phyloP scores from a whole-genome alignment of 2,797 vertebrate genomes.

The Tolypeutes matacus region DNA sequence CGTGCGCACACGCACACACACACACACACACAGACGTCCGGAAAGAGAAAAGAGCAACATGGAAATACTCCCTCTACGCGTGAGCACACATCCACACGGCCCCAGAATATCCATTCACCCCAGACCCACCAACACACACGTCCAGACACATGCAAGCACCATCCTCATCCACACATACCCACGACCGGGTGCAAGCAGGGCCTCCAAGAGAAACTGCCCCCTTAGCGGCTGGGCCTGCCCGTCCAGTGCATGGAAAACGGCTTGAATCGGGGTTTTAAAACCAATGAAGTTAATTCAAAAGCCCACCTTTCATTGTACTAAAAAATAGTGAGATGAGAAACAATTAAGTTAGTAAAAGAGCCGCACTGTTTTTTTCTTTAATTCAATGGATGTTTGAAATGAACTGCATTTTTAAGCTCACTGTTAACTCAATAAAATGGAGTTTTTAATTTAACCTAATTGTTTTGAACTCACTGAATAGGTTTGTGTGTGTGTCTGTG shows the following conservation, averaged over 20 bases:
- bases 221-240: neutral
- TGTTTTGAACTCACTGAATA: slow-evolving; percentile 74
- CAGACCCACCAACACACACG: neutral
- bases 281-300: slow-evolving; percentile 76
- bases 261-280: slow-evolving; percentile 57
- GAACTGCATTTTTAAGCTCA: slow-evolving; percentile 71
- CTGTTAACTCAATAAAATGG: slow-evolving; percentile 78
- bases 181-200: neutral
- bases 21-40: neutral
- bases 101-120: neutral
- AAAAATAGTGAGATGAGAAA: slow-evolving; percentile 73
- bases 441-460: slow-evolving; percentile 81
- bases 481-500: slow-evolving; percentile 17
- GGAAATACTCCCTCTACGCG: no score
- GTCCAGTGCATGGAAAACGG: slow-evolving; percentile 36
- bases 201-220: neutral
- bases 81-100: neutral
- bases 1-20: neutral
- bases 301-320: slow-evolving; percentile 68
- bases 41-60: neutral
- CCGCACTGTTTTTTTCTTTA: slow-evolving; percentile 17
- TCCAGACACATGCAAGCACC: neutral
- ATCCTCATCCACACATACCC: neutral
- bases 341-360: slow-evolving; percentile 80
- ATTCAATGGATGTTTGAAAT: slow-evolving; percentile 79